Evolutionary conservation across 2,888 invertebrate genomes (phyloP), one percentile per base, ranked within the genome.

Genomic region (Pyrocoelia pectoralis): DNA sequence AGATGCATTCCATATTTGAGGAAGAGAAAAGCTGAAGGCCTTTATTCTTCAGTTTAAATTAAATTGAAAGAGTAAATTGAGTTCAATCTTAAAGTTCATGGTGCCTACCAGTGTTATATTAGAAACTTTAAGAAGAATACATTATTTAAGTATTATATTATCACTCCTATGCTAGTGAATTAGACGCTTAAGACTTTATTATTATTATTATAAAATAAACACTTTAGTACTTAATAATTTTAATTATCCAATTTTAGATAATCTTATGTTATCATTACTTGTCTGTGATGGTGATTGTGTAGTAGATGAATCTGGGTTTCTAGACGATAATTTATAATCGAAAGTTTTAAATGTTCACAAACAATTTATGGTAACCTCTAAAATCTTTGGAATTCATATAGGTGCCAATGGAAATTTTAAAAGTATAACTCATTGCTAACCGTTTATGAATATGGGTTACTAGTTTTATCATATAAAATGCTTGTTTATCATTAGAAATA

Each of bases 281-380:
- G 38, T 61, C 56, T 61, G 61, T 61, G 61, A 61, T 61, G 61
- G 56, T 61, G 56, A 61, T 52, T 49, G 6, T 55, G 55, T 53
- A 38, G 53, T 58, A 59, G 53, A 33, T 33, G 10, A 33, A 10
- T n/a, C 8, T 2, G 33, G 33, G 33, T 33, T 33, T 33, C 8
- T 33, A 33, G 33, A 33, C 33, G n/a, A 33, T 33, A 33, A 33
- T n/a, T 24, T 6, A 24, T 24, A 24, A 24, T 5, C 6, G 24
- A 33, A 33, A n/a, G 33, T 24, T 24, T 24, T 24, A 24, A 24
- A 24, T 5, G 8, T 24, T 24, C 24, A 24, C 24, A 24, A 24
- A 24, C 24, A 24, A 38, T 3, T 5, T 12, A 14, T 46, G 46
- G 46, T 15, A 46, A 15, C 46, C 18, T 46, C 15, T 46, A 10